These are phyloP conservation scores for Scolopax rusticola DNA, from an alignment of 2,797 vertebrate genomes.

Conservation along the genomic window DNA sequence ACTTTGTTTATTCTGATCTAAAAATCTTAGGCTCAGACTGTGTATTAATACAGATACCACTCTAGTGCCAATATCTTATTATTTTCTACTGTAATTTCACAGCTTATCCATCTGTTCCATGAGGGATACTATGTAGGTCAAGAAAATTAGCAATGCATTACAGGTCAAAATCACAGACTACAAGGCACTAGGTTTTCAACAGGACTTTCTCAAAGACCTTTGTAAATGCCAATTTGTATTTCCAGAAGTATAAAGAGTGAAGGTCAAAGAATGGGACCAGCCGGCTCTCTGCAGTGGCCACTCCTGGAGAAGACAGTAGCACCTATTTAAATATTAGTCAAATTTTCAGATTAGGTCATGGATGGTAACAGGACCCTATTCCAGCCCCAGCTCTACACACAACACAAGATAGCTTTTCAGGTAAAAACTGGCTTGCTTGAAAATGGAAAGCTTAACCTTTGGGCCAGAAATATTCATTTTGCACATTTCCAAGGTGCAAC, in stretches of 20 bases:
- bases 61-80: accelerated
- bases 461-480: neutral
- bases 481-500: neutral
- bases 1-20: neutral
- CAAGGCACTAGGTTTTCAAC: neutral
- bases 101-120: neutral
- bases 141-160: neutral
- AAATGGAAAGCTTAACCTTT: neutral
- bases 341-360: neutral
- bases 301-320: neutral
- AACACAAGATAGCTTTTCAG: neutral
- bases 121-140: neutral
- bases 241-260: neutral
- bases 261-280: neutral
- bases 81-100: neutral
- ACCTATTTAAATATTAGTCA: neutral
- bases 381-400: neutral
- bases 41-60: neutral
- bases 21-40: neutral
- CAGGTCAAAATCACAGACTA: neutral
- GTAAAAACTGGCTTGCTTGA: neutral
- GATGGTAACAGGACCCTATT: neutral
- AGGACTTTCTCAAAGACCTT: neutral
- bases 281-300: neutral
- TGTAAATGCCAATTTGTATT: neutral